Percentiles rank a stretch among this genome's conserved stretches.
Evolutionary conservation across 2,797 vertebrate genomes (phyloP).

Genomic region (Scarus forsteni): DNA sequence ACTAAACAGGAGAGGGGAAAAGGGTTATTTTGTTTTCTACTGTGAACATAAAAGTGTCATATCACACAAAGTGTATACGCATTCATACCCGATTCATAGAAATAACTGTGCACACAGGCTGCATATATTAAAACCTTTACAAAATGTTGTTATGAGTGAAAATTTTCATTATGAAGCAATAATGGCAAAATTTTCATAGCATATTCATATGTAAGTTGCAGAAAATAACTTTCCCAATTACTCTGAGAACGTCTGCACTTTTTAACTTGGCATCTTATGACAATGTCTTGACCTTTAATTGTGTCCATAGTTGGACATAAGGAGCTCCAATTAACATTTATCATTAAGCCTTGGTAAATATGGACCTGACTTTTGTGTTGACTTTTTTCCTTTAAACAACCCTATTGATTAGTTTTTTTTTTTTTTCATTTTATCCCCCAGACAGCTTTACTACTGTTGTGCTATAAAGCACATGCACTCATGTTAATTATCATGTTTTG

Average conservation of each 20-base stretch:
- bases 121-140: no score
- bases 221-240: not conserved
- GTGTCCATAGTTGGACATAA: no score
- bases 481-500: not conserved
- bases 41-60: no score
- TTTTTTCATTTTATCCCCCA: not conserved
- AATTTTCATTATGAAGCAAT: no score
- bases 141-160: no score
- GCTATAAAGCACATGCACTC: no score
- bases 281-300: constrained; percentile 9
- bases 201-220: not conserved
- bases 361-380: not conserved
- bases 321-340: constrained; percentile 28
- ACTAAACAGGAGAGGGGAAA: no score
- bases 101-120: no score
- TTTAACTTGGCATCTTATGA: not conserved
- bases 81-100: no score
- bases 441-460: not conserved
- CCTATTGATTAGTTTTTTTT: not conserved
- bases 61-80: no score
- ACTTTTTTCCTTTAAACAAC: not conserved
- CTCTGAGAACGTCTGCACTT: not conserved
- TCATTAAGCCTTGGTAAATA: not conserved
- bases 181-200: no score
- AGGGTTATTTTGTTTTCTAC: no score